Conservation (phyloP, 2,113 vertebrate species). For the Colius striatus region DNA sequence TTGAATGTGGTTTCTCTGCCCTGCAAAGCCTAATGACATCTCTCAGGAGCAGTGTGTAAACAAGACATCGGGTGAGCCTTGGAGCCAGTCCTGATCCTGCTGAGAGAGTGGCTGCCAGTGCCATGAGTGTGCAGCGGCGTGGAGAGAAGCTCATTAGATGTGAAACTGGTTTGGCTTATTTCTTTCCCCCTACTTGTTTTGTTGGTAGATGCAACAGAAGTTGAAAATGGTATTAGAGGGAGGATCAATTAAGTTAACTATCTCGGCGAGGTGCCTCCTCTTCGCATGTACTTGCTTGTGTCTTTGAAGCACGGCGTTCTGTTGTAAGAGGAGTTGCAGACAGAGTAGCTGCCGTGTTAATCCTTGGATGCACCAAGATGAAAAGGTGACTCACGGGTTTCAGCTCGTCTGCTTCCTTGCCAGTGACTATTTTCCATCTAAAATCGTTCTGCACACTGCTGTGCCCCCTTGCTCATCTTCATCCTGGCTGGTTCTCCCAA, state of each 20-base stretch:
- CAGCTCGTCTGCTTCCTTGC: neutral
- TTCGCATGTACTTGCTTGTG: neutral
- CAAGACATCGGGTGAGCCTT: neutral
- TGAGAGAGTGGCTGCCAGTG: neutral
- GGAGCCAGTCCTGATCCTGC: neutral
- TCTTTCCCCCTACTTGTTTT: neutral
- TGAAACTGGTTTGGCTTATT: neutral
- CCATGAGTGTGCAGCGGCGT: neutral
- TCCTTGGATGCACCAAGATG: neutral
- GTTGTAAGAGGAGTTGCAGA: neutral
- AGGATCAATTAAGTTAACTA: neutral
- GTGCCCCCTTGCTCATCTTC: fast-evolving
- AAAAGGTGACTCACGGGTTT: neutral
- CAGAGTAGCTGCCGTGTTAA: neutral
- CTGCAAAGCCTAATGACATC: neutral
- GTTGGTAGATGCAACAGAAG: neutral
- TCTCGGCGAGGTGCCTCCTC: neutral
- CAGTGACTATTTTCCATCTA: neutral
- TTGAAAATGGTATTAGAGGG: neutral
- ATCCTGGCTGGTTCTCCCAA: fast-evolving
- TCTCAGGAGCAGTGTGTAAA: neutral
- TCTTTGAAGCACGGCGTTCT: neutral
- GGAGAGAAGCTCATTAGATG: neutral
- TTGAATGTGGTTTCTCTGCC: neutral
- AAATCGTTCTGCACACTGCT: neutral